These are phyloP conservation scores for Madoqua kirkii DNA, from an alignment of 2,113 vertebrate genomes.

Conservation along the genomic window DNA sequence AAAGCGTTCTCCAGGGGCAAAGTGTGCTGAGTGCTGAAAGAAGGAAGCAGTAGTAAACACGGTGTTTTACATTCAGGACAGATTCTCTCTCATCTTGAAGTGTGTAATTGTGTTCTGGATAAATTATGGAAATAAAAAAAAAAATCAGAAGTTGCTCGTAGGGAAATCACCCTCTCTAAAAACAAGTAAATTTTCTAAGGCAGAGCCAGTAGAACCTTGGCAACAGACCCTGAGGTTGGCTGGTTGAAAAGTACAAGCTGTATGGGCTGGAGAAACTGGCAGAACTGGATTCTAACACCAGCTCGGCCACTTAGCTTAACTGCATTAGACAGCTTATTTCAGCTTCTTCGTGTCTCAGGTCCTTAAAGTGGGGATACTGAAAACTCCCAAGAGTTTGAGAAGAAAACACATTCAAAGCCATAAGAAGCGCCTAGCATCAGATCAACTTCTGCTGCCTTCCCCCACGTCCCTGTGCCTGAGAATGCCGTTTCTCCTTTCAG, in stretches of 20 bases:
- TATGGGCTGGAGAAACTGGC: not conserved
- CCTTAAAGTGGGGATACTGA: not conserved
- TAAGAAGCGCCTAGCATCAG: rapidly evolving
- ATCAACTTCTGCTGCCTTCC: not conserved
- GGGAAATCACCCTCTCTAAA: slow-evolving; percentile 42
- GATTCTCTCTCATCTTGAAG: slow-evolving; percentile 55
- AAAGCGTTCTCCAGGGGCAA: slow-evolving; percentile 1
- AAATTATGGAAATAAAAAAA: slow-evolving; percentile 60
- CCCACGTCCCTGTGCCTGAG: no score
- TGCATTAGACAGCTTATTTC: not conserved
- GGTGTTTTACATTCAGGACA: not conserved
- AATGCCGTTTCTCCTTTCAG: not conserved
- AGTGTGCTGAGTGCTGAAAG: not conserved
- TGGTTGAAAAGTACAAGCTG: not conserved
- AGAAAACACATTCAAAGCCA: not conserved
- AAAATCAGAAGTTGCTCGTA: slow-evolving; percentile 30
- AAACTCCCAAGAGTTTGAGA: not conserved
- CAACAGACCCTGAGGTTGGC: not conserved
- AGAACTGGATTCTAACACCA: not conserved
- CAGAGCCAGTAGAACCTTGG: not conserved
- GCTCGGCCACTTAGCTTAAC: not conserved
- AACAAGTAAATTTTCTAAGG: not conserved
- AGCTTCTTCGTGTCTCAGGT: not conserved
- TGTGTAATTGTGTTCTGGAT: slow-evolving; percentile 65
- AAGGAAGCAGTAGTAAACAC: slow-evolving; percentile 36